Conservation (phyloP, 2,113 vertebrate genomes). For the Rana temporaria region DNA sequence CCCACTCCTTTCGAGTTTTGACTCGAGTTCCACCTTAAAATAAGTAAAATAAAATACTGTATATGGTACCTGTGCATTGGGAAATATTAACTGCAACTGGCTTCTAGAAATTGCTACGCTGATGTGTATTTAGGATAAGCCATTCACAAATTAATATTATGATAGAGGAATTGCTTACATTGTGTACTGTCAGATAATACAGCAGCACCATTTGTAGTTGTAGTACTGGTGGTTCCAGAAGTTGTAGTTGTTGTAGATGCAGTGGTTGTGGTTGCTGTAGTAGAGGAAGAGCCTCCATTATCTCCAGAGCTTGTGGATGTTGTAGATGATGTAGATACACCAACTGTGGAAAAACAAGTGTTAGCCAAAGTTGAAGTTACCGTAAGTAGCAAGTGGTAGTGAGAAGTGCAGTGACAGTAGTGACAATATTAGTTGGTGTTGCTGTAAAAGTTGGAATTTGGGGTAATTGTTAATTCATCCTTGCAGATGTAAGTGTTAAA, state of each 20-base stretch:
- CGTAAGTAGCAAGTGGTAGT: neutral
- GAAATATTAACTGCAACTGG: too few species aligned
- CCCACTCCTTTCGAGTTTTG: too few species aligned
- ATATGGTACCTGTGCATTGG: too few species aligned
- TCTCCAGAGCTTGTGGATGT: neutral
- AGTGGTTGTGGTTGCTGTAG: neutral
- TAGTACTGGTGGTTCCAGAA: neutral
- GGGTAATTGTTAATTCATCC: neutral
- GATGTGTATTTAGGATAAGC: too few species aligned
- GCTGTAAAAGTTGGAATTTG: neutral
- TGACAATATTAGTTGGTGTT: too few species aligned
- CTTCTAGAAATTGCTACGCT: too few species aligned
- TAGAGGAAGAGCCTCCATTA: too few species aligned
- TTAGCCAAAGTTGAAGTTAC: neutral
- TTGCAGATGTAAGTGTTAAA: neutral
- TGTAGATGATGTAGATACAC: neutral
- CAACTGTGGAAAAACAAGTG: neutral
- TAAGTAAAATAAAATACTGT: too few species aligned
- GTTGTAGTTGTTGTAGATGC: neutral
- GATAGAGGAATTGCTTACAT: too few species aligned
- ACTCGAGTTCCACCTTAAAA: too few species aligned
- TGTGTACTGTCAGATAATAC: too few species aligned
- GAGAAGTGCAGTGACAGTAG: neutral
- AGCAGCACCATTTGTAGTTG: neutral
- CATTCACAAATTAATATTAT: too few species aligned